A percentile compares a stretch with the other conserved stretches of the same genome.
phyloP scores from a whole-genome alignment of 2,888 invertebrate genomes.

The Polia nebulosa region DNA sequence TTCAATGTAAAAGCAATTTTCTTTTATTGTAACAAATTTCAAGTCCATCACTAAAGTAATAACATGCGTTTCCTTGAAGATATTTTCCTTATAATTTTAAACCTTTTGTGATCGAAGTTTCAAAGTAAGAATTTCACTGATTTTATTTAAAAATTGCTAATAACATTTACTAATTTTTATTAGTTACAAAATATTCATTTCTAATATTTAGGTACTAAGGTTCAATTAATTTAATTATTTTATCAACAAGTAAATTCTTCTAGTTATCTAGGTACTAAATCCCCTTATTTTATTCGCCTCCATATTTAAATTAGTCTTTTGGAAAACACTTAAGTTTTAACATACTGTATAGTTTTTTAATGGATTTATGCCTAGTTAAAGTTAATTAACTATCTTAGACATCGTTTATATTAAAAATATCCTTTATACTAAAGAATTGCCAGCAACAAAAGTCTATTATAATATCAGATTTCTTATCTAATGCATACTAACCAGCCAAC shows the following conservation, averaged over 20 bases:
- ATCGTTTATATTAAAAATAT: background rate
- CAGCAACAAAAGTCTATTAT: background rate
- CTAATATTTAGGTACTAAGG: background rate
- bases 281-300: no score
- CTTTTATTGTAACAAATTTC: background rate
- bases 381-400: background rate
- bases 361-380: background rate
- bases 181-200: no score
- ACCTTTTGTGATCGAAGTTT: background rate
- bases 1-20: conserved; percentile 4
- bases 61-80: background rate
- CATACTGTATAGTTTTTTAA: background rate
- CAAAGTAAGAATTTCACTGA: no score
- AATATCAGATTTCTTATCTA: conserved; percentile 38
- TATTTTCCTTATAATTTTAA: background rate
- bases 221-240: background rate
- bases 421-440: no score
- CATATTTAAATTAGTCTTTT: no score
- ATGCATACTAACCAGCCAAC: conserved; percentile 21
- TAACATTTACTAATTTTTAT: no score
- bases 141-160: no score
- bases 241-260: background rate
- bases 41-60: background rate
- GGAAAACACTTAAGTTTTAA: no score
- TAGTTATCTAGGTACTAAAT: no score